phyloP scores from a whole-genome alignment of 2,113 vertebrate species.

The Coturnix japonica region DNA sequence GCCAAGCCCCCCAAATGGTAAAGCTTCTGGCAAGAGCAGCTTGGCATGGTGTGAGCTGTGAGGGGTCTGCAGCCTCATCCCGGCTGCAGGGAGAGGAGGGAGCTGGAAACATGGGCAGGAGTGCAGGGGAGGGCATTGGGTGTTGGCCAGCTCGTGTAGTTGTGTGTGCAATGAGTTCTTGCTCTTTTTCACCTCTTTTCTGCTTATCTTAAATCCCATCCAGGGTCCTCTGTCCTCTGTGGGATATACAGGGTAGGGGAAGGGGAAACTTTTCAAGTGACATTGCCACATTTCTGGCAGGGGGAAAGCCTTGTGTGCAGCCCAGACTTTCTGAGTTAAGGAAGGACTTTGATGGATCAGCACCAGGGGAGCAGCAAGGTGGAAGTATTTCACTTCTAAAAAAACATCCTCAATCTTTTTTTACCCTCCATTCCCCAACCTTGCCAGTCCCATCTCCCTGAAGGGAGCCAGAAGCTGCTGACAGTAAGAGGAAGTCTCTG shows the following conservation, averaged over 20 bases:
- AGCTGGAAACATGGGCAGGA: background rate
- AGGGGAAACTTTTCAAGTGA: background rate
- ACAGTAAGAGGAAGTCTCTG: slow-evolving; percentile 68
- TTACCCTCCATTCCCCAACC: slow-evolving; percentile 49
- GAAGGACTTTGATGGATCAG: background rate
- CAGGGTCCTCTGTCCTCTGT: background rate
- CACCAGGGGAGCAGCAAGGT: slow-evolving; percentile 21
- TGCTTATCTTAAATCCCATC: background rate
- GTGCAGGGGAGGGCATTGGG: background rate
- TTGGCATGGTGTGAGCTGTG: background rate
- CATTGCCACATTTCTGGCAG: background rate
- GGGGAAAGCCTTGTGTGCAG: background rate
- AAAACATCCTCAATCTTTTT: slow-evolving; percentile 2
- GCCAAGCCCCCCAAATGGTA: background rate
- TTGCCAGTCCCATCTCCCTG: slow-evolving; percentile 48
- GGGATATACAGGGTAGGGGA: background rate
- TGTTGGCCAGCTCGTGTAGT: background rate
- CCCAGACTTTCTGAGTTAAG: background rate
- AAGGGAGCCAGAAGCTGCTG: slow-evolving; percentile 59
- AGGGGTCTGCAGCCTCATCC: background rate
- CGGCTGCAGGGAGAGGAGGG: background rate
- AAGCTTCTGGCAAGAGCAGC: background rate
- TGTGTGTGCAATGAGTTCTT: fast-evolving
- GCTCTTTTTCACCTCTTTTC: background rate
- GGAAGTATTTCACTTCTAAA: background rate